These are phyloP conservation scores for Ips nitidus DNA, from an alignment of 1,140 invertebrate genomes.

Conservation along the genomic window DNA sequence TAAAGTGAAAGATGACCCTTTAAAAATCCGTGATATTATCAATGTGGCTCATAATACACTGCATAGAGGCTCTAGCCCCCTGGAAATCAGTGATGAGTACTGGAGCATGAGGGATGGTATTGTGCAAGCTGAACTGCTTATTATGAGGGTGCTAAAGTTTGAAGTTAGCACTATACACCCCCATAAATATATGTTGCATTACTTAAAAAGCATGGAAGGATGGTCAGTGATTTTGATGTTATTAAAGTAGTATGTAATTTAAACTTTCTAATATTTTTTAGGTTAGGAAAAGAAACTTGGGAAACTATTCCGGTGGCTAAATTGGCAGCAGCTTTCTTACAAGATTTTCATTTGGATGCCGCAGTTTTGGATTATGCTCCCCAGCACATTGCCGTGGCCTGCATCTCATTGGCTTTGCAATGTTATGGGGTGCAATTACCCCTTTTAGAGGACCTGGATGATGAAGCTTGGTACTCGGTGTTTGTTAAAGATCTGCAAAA, in stretches of 20 bases:
- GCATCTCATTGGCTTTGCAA: conserved; percentile 79
- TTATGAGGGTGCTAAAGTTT: conserved; percentile 84
- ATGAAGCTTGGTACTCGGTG: conserved; percentile 78
- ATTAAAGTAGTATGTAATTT: background rate
- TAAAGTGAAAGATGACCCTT: conserved; percentile 85
- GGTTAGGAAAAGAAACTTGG: conserved; percentile 78
- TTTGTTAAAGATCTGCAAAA: conserved; percentile 79
- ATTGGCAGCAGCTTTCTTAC: conserved; percentile 79
- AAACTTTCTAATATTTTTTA: conserved; percentile 50
- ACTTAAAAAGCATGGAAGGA: conserved; percentile 80
- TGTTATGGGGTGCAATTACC: conserved; percentile 82
- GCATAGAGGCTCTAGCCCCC: conserved; percentile 73
- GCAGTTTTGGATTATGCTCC: conserved; percentile 78
- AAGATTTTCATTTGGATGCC: conserved; percentile 88
- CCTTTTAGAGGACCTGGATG: conserved; percentile 71
- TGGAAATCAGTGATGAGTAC: conserved; percentile 89
- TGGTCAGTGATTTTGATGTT: conserved; percentile 25
- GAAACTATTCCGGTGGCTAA: conserved; percentile 72
- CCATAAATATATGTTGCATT: conserved; percentile 86
- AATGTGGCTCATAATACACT: conserved; percentile 85
- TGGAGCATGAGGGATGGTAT: conserved; percentile 87
- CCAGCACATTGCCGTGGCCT: conserved; percentile 82
- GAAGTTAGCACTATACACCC: conserved; percentile 80
- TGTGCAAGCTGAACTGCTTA: conserved; percentile 85
- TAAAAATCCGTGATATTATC: conserved; percentile 87